Conservation (phyloP, 2,797 vertebrate genomes). For the Parotocinclus haroldoi region DNA sequence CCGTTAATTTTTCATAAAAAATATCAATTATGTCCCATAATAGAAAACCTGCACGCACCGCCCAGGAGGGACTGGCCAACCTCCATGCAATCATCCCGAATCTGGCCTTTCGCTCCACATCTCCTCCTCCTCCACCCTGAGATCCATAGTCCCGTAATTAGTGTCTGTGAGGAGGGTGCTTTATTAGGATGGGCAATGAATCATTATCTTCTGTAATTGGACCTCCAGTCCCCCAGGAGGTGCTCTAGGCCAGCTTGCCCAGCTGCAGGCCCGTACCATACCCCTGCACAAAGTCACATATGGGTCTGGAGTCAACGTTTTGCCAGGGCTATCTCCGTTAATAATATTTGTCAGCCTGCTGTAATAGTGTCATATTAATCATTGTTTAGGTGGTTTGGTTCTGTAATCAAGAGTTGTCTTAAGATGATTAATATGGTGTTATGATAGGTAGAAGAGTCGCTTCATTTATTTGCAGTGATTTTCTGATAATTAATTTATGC, state of each 20-base stretch:
- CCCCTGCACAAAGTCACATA: constrained; percentile 47
- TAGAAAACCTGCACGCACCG: constrained; percentile 64
- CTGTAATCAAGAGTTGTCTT: constrained; percentile 44
- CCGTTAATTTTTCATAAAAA: constrained; percentile 70
- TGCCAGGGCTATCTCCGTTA: constrained; percentile 42
- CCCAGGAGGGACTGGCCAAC: constrained; percentile 56
- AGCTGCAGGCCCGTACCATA: constrained; percentile 55
- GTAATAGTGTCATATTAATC: constrained; percentile 54
- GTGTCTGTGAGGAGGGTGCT: constrained; percentile 70
- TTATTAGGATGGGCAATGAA: constrained; percentile 70
- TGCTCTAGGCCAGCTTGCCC: constrained; percentile 68
- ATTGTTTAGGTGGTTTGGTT: constrained; percentile 46
- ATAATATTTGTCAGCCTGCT: constrained; percentile 50
- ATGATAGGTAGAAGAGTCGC: constrained; percentile 28
- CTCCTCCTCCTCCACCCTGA: constrained; percentile 45
- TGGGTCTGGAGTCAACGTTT: constrained; percentile 42
- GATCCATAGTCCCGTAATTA: constrained; percentile 70
- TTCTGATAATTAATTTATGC: not conserved
- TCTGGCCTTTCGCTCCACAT: constrained; percentile 51
- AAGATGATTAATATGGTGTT: constrained; percentile 49
- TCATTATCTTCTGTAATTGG: constrained; percentile 77
- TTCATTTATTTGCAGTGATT: not conserved
- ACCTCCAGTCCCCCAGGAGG: constrained; percentile 72
- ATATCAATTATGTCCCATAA: constrained; percentile 82
- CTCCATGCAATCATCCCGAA: constrained; percentile 69